Percentiles rank a stretch among this genome's conserved stretches.
Evolutionary conservation across 2,888 invertebrate genomes (phyloP).

Genomic region (Xestobium rufovillosum): DNA sequence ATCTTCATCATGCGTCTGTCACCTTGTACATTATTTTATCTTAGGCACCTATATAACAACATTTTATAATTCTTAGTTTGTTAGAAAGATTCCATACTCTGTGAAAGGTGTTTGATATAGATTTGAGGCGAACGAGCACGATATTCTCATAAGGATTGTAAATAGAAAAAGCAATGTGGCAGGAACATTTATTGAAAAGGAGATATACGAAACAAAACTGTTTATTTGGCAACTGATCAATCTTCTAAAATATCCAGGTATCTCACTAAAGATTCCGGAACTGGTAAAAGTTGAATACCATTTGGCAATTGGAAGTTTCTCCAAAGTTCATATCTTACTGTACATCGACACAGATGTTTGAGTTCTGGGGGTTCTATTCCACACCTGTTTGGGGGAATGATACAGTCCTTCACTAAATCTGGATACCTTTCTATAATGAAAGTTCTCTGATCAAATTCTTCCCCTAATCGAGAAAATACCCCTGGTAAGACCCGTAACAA

Average conservation of each 20-base stretch:
- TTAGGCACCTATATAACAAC: too few species aligned
- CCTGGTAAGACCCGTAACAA: conserved; percentile 57
- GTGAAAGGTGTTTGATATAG: too few species aligned
- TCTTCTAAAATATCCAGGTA: conserved; percentile 71
- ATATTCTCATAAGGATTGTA: too few species aligned
- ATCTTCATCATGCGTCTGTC: too few species aligned
- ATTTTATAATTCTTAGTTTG: too few species aligned
- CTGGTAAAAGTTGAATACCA: conserved; percentile 60
- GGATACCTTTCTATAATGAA: conserved; percentile 37
- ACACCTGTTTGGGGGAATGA: conserved; percentile 55
- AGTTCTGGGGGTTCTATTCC: conserved; percentile 60
- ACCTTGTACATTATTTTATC: too few species aligned
- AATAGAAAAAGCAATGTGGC: too few species aligned
- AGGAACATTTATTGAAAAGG: too few species aligned
- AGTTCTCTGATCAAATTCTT: conserved; percentile 22
- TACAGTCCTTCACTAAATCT: conserved; percentile 50
- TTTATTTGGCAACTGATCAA: too few species aligned
- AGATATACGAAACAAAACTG: too few species aligned
- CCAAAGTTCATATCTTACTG: conserved; percentile 58
- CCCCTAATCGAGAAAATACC: conserved; percentile 44
- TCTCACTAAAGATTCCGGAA: conserved; percentile 58
- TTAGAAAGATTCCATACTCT: too few species aligned
- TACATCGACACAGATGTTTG: conserved; percentile 68
- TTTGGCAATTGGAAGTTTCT: conserved; percentile 65
- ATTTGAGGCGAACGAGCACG: too few species aligned